Percentiles rank a stretch among this genome's conserved stretches.
phyloP scores from a whole-genome alignment of 2,888 invertebrate species.

The Clistopyga incitator region DNA sequence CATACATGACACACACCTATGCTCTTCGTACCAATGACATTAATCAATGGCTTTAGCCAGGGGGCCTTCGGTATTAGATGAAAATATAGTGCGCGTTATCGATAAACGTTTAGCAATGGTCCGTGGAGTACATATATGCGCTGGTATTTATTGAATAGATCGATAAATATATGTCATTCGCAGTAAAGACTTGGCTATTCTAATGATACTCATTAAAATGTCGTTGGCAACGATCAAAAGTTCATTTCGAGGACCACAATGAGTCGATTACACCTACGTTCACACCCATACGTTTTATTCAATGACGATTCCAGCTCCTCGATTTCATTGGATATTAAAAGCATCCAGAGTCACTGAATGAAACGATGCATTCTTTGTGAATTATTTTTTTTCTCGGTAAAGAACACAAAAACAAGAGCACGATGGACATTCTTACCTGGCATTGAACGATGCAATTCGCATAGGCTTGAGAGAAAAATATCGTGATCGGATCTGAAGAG shows the following conservation, averaged over 20 bases:
- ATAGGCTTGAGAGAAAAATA: background rate
- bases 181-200: background rate
- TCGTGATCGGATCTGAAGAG: constrained; percentile 1
- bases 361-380: no score
- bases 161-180: constrained; percentile 5
- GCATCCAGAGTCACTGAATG: no score
- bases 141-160: background rate
- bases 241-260: background rate
- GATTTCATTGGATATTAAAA: no score
- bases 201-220: constrained; percentile 22
- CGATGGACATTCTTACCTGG: background rate
- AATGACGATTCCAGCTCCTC: constrained; percentile 1
- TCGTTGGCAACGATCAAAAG: constrained; percentile 4
- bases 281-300: background rate
- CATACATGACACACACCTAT: background rate
- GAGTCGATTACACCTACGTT: no score
- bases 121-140: constrained; percentile 28
- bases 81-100: constrained; percentile 71
- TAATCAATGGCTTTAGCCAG: constrained; percentile 60
- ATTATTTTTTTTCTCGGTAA: no score
- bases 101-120: constrained; percentile 72
- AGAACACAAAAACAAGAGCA: no score
- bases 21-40: constrained; percentile 10
- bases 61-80: constrained; percentile 45
- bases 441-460: background rate